A percentile compares a stretch with the other conserved stretches of the same genome.
These are phyloP conservation scores for Psilopsiagon aymara DNA, from an alignment of 2,113 vertebrate genomes.

Conservation along the genomic window DNA sequence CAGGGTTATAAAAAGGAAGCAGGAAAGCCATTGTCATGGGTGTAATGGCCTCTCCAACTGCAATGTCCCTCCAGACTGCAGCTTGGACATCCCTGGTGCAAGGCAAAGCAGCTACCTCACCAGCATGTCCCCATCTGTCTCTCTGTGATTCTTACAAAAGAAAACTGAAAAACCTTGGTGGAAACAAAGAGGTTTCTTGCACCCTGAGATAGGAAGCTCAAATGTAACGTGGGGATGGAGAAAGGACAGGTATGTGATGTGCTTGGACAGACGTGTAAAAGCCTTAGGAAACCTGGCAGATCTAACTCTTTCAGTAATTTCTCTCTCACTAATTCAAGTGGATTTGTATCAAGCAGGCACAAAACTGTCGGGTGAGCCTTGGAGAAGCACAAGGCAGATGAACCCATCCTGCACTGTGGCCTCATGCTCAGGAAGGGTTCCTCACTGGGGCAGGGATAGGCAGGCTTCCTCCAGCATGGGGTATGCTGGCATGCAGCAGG, in stretches of 20 bases:
- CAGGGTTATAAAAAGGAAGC: neutral
- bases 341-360: neutral
- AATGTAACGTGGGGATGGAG: neutral
- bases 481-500: neutral
- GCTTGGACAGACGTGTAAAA: neutral
- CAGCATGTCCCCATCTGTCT: neutral
- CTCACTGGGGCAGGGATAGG: rapidly evolving
- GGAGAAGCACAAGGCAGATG: neutral
- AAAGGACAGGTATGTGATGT: rapidly evolving
- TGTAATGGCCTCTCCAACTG: rapidly evolving
- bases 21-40: neutral
- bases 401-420: rapidly evolving
- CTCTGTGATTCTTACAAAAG: neutral
- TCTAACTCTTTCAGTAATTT: neutral
- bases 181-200: neutral
- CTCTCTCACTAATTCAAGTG: neutral
- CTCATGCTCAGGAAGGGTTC: neutral
- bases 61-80: neutral
- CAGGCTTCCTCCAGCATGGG: neutral
- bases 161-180: neutral
- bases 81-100: neutral
- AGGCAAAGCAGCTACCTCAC: neutral
- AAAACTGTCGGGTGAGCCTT: neutral
- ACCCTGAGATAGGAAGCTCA: neutral
- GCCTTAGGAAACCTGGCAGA: neutral